Base-by-base conservation (phyloP, 2,797 vertebrate species). In the Leptatherina wallacei region DNA sequence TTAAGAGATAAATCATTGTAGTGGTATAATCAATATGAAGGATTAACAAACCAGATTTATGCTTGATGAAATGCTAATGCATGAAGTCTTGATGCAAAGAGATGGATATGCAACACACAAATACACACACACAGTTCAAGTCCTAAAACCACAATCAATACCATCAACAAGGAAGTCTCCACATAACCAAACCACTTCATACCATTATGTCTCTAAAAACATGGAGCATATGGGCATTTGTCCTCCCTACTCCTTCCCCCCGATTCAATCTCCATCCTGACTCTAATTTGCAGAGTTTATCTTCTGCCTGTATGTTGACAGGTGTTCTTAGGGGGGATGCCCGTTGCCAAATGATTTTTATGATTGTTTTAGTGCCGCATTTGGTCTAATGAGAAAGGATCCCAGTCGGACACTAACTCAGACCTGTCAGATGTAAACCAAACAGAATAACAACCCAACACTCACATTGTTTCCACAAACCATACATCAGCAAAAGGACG, bases 321-420 rank as follows among this genome's bases (percentile, higher is more conserved):
- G 96, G 94, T 95, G 94, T 92, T 96, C 94, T 95, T 96, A 96
- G 97, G 95, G 95, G 94, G 94, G 81, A 94, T 94, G 95, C 94
- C 93, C 90, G 94, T 95, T 94, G 95, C 95, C 96, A 97, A 96
- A 97, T 94, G 94, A 95, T 96, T 97, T 97, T 97, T 97, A 97
- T 96, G 96, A 96, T 96, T 95, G 93, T 96, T 96, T 96, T 95
- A 96, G 95, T 93, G 93, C 91, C 90, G 94, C 95, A 96, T 97
- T 97, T 95, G 95, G 95, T 93, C 95, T 97, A 97, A 98, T 97
- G 96, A 97, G 95, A 96, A 95, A 96, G 95, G 95, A 97, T 97
- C 96, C 95, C 96, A 95, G 95, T 96, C 94, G 94, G 94, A 94
- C 93, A 90, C 94, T 96, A 96, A 97, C 92, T 97, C 95, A 97